Conservation (phyloP, 2,113 vertebrate genomes). For the Sphyrna mokarran region DNA sequence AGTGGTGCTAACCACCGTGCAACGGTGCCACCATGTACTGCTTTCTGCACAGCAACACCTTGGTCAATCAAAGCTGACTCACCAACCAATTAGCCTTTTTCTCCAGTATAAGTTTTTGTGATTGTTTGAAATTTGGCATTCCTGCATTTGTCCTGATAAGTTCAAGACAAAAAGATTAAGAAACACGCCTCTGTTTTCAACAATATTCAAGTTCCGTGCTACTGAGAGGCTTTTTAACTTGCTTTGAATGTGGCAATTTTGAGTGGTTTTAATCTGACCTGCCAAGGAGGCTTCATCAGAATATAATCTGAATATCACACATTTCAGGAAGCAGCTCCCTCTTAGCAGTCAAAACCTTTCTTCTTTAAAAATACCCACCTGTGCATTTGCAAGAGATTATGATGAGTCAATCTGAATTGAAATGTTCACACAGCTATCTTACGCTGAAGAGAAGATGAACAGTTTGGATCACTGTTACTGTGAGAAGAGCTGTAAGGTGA, state of each 20-base stretch:
- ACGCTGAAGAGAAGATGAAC: conserved; percentile 94
- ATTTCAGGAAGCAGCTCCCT: not conserved
- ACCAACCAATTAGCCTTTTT: too few relatives aligned
- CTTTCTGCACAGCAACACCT: too few relatives aligned
- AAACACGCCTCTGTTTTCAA: too few relatives aligned
- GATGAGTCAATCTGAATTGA: conserved; percentile 34
- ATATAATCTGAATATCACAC: not conserved
- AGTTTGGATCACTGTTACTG: conserved; percentile 95
- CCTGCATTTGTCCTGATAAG: too few relatives aligned
- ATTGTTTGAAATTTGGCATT: too few relatives aligned
- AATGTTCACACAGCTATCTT: conserved; percentile 71
- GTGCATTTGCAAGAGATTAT: not conserved
- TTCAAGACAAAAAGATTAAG: too few relatives aligned
- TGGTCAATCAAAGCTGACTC: too few relatives aligned
- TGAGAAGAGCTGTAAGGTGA: conserved; percentile 89
- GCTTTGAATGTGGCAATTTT: not conserved
- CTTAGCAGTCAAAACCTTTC: not conserved
- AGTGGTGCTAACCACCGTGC: too few relatives aligned
- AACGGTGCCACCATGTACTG: too few relatives aligned
- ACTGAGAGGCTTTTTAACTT: too few relatives aligned
- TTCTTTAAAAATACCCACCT: not conserved
- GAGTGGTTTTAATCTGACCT: not conserved
- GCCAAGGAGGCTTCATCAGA: not conserved
- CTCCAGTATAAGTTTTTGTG: too few relatives aligned
- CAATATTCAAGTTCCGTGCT: too few relatives aligned